phyloP scores from a whole-genome alignment of 2,888 invertebrate genomes.

The Zonitis immaculata region DNA sequence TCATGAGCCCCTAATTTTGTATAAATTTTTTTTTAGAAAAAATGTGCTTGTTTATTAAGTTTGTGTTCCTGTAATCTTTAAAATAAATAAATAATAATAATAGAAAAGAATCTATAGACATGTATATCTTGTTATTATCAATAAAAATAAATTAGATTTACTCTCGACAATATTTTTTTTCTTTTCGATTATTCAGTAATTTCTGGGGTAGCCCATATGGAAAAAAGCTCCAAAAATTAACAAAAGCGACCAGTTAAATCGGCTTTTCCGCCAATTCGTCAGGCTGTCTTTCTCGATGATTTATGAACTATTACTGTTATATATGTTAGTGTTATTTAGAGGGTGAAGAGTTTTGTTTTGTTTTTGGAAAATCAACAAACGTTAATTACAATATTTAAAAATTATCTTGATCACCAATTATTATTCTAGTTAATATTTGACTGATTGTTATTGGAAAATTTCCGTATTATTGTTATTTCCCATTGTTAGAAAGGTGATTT shows the following conservation, averaged over 20 bases:
- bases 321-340: slow-evolving; percentile 42
- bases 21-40: too few species aligned
- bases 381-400: too few species aligned
- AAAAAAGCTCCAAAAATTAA: background rate
- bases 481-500: too few species aligned
- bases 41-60: slow-evolving; percentile 14
- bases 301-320: slow-evolving; percentile 37
- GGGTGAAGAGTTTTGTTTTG: slow-evolving; percentile 39
- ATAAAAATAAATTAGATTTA: slow-evolving; percentile 31
- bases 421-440: too few species aligned
- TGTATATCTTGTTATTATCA: slow-evolving; percentile 34
- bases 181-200: too few species aligned
- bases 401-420: too few species aligned
- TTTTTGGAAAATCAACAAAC: background rate
- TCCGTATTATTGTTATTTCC: too few species aligned
- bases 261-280: slow-evolving; percentile 40
- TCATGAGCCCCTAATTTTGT: too few species aligned
- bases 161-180: slow-evolving; percentile 12
- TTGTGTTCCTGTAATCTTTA: slow-evolving; percentile 31
- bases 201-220: background rate
- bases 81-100: slow-evolving; percentile 20
- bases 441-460: too few species aligned
- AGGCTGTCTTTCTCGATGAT: slow-evolving; percentile 45
- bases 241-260: slow-evolving; percentile 29
- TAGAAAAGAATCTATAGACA: slow-evolving; percentile 2